These are phyloP conservation scores for Premnoplex brunnescens DNA, from an alignment of 2,797 vertebrate genomes.

Conservation along the genomic window DNA sequence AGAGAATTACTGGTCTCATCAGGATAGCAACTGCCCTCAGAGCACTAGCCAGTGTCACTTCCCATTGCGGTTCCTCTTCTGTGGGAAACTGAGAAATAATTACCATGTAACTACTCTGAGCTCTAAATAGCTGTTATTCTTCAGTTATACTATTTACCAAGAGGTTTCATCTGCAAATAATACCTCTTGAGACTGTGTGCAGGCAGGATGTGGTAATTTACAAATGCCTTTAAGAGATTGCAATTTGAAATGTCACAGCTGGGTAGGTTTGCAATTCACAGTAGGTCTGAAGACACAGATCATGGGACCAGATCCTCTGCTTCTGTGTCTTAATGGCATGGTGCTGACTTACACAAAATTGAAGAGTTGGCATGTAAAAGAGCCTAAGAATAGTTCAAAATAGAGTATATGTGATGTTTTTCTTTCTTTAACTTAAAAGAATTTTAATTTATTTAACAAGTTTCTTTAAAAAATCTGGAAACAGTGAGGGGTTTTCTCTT, in stretches of 20 bases:
- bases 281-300: neutral
- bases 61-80: neutral
- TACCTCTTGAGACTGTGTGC: neutral
- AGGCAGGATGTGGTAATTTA: neutral
- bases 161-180: neutral
- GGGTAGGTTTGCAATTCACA: neutral
- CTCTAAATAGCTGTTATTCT: neutral
- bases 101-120: neutral
- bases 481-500: neutral
- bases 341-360: neutral
- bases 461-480: neutral
- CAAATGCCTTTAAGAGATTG: neutral
- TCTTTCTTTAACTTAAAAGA: neutral
- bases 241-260: neutral
- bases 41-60: neutral
- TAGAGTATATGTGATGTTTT: neutral
- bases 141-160: neutral
- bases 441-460: neutral
- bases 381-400: neutral
- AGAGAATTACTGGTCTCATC: neutral
- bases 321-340: neutral
- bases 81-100: neutral
- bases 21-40: neutral
- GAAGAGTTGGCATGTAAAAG: neutral
- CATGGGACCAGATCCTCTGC: neutral